Evolutionary conservation across 1,140 invertebrate genomes (phyloP).

Genomic region (Chymomyza costata): DNA sequence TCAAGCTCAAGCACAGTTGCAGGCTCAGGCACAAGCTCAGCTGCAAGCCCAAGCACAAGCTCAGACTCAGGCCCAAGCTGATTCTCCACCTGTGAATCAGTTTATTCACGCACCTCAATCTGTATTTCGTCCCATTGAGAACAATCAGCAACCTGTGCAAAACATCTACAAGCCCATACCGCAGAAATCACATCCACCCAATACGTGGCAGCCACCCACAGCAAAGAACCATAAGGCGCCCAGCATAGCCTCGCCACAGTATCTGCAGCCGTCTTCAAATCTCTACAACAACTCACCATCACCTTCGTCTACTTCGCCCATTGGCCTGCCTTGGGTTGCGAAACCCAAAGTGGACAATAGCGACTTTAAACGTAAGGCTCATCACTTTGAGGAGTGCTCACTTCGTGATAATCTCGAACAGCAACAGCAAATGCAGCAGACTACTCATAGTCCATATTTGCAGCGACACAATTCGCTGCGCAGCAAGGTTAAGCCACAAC

Average conservation of each 20-base stretch:
- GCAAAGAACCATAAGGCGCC: conserved; percentile 26
- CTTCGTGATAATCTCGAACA: conserved; percentile 48
- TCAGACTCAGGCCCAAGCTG: conserved; percentile 46
- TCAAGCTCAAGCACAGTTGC: conserved; percentile 48
- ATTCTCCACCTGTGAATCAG: conserved; percentile 78
- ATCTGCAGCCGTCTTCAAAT: conserved; percentile 30
- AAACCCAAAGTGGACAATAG: conserved; percentile 67
- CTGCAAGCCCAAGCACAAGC: conserved; percentile 46
- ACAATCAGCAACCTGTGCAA: conserved; percentile 24
- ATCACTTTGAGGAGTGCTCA: conserved; percentile 63
- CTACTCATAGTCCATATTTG: conserved; percentile 19
- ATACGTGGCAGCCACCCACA: conserved; percentile 30
- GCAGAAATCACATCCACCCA: conserved; percentile 35
- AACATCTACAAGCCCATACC: conserved; percentile 66
- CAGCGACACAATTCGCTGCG: conserved; percentile 66
- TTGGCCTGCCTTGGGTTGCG: conserved; percentile 63
- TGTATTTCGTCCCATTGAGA: conserved; percentile 79
- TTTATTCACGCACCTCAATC: conserved; percentile 84
- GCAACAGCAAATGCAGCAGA: conserved; percentile 33
- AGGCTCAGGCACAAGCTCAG: conserved; percentile 48
- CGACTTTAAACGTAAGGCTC: conserved; percentile 59
- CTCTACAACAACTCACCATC: conserved; percentile 56
- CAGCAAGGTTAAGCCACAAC: conserved; percentile 28
- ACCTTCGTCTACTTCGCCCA: conserved; percentile 59
- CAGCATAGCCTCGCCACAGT: conserved; percentile 24